Percentiles rank a stretch among this genome's conserved stretches.
Conservation (phyloP, 2,888 invertebrate species). For the Clistopyga incitator region DNA sequence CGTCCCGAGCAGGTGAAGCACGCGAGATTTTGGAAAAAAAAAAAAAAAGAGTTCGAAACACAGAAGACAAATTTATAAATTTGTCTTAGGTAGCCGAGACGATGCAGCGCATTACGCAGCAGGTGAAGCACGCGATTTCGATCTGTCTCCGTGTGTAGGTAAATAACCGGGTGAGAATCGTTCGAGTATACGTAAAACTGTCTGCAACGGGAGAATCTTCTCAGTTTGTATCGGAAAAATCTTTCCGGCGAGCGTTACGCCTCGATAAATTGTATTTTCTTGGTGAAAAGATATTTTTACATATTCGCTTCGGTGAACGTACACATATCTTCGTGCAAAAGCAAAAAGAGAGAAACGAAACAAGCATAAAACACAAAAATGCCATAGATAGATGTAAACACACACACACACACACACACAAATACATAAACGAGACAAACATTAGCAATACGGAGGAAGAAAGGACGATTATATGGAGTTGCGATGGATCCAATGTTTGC, state of each 20-base stretch:
- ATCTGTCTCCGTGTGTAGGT: background rate
- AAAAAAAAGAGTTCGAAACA: background rate
- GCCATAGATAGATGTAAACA: too few relatives aligned
- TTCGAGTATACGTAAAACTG: slow-evolving; percentile 33
- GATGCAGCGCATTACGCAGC: slow-evolving; percentile 30
- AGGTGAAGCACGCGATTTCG: slow-evolving; percentile 58
- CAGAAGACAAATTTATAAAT: slow-evolving; percentile 38
- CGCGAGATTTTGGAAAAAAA: slow-evolving; percentile 42
- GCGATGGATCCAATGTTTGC: background rate
- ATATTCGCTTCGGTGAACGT: background rate
- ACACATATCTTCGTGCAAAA: background rate
- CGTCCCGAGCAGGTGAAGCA: slow-evolving; percentile 42
- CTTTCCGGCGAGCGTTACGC: slow-evolving; percentile 31
- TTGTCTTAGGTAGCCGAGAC: background rate
- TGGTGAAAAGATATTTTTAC: slow-evolving; percentile 9
- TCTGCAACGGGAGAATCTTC: slow-evolving; percentile 25
- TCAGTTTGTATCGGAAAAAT: background rate
- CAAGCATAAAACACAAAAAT: too few relatives aligned
- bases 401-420: too few relatives aligned
- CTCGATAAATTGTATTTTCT: slow-evolving; percentile 43
- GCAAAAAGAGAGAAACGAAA: too few relatives aligned
- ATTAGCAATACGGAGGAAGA: background rate
- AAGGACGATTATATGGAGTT: slow-evolving; percentile 10
- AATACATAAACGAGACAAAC: too few relatives aligned
- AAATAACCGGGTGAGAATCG: slow-evolving; percentile 19